These are phyloP conservation scores for Loris lydekkerianus DNA, from an alignment of 2,797 vertebrate species.

Conservation along the genomic window DNA sequence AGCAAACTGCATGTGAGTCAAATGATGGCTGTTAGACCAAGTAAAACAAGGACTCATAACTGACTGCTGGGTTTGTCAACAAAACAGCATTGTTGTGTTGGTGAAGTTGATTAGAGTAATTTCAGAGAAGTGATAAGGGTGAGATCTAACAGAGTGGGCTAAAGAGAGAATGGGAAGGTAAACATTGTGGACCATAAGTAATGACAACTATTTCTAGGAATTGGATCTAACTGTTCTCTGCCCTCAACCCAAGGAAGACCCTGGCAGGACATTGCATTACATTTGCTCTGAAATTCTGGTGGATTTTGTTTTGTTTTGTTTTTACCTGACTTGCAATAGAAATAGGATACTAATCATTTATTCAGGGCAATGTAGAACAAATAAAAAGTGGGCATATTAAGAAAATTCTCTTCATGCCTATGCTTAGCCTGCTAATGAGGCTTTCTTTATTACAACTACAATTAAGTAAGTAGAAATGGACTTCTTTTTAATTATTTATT, in stretches of 20 bases:
- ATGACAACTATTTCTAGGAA: not conserved
- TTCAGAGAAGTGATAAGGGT: not conserved
- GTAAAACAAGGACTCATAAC: not conserved
- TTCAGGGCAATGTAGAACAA: not conserved
- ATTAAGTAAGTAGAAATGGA: not conserved
- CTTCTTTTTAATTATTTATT: not conserved
- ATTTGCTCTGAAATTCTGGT: not conserved
- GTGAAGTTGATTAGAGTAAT: not conserved
- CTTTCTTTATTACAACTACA: not conserved
- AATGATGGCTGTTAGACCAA: not conserved
- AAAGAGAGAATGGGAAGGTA: not conserved
- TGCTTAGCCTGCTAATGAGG: not conserved
- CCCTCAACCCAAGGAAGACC: not conserved
- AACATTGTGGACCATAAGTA: not conserved
- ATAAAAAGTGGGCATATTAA: not conserved
- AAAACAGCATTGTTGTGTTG: not conserved
- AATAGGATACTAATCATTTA: not conserved
- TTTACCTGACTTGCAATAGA: not conserved
- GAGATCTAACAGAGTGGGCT: not conserved
- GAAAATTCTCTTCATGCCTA: not conserved
- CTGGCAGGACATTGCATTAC: not conserved
- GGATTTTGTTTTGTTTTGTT: not conserved
- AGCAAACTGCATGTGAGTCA: not conserved
- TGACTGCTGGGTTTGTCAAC: not conserved
- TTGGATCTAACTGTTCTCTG: not conserved